Percentiles rank a stretch among this genome's conserved stretches.
phyloP scores from a whole-genome alignment of 2,113 vertebrate species.

The Balaenoptera acutorostrata region DNA sequence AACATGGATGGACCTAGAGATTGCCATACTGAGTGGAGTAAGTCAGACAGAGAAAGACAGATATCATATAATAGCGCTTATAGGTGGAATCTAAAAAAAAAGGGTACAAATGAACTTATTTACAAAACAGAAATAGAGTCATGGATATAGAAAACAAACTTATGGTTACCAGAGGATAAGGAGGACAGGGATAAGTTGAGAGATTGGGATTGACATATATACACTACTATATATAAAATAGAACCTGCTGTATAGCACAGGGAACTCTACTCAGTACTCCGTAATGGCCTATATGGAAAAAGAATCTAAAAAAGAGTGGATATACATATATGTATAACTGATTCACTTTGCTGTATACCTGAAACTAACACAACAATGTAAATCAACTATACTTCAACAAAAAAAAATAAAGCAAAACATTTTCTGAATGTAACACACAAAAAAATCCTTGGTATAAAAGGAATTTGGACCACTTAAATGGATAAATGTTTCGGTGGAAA shows the following conservation, averaged over 20 bases:
- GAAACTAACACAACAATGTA: background rate
- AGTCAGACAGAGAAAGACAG: background rate
- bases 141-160: background rate
- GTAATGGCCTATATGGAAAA: background rate
- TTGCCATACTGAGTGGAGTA: background rate
- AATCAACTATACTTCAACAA: background rate
- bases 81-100: background rate
- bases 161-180: background rate
- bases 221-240: background rate
- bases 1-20: background rate
- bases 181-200: background rate
- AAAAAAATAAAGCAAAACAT: background rate
- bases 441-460: background rate
- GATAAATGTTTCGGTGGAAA: background rate
- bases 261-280: background rate
- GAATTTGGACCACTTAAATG: background rate
- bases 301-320: background rate
- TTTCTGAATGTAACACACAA: slow-evolving; percentile 7
- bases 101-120: background rate
- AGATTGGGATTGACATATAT: background rate
- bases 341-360: background rate
- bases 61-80: background rate
- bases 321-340: background rate
- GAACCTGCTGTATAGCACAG: background rate
- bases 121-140: background rate